Evolutionary conservation across 2,888 invertebrate genomes (phyloP), one percentile per base, ranked within the genome.

Genomic region (Hypolimnas misippus): DNA sequence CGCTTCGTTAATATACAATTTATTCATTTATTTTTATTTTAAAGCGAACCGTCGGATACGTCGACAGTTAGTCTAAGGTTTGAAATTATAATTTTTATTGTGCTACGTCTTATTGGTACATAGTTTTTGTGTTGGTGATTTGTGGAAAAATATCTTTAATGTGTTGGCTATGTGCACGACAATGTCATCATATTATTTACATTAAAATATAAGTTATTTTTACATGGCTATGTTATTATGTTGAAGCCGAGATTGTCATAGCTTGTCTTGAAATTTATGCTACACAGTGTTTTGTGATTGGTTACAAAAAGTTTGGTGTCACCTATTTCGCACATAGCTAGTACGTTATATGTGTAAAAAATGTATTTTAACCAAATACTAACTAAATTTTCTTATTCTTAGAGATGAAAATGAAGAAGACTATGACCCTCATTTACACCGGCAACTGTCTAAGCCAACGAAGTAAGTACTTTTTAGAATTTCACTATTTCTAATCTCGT

Each of bases 351-450:
- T 2, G 42, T 42, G n/a, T 17, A 10, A 17, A 10, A 14, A 19
- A 10, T 17, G 14, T 16, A 17, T 17, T 10, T 17, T 17, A 17
- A 6, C 14, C 2, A 7, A 42, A 17, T 17, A 8, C 10, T 42
- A 19, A 7, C 2, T 10, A 33, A 17, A 8, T 46, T 21, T 21
- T 21, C 12, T 46, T 25, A 21, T 44, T 51, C 25, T 7, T 63
- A 74, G 75, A 40, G 68, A 70, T 10, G 69, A 68, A 44, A 76
- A 79, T 3, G 87, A 90, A n/a, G 88, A 87, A 2, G 93, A 93
- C 63, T 96, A 95, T 74, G 94, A 95, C 66, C 96, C 96, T 0
- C 95, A 94, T 75, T 74, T 89, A 10, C 93, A 95, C 70, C 85
- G 95, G 49, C 87, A 93, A 19, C 93, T 95, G 16, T 89, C 93